Percentiles rank a stretch among this genome's conserved stretches.
phyloP scores from a whole-genome alignment of 2,797 vertebrate species.

The Rhynchotus rufescens region DNA sequence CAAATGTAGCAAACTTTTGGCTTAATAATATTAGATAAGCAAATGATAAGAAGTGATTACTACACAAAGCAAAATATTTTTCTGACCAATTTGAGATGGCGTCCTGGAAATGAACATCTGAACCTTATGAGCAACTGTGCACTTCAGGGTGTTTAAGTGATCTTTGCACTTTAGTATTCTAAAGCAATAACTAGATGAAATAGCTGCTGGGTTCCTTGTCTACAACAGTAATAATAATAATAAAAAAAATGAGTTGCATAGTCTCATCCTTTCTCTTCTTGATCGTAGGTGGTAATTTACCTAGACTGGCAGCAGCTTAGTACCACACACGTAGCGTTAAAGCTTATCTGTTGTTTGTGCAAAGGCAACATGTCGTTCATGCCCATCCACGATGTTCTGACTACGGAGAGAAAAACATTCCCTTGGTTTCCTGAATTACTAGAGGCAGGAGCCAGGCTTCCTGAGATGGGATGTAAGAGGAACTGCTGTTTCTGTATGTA shows the following conservation, averaged over 20 bases:
- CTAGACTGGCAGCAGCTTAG: neutral
- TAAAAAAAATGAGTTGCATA: neutral
- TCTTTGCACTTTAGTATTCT: neutral
- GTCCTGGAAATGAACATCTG: neutral
- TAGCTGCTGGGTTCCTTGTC: constrained; percentile 5
- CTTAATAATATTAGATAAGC: neutral
- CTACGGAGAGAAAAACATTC: neutral
- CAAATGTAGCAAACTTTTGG: neutral
- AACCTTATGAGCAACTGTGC: neutral
- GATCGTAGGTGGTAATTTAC: constrained; percentile 16
- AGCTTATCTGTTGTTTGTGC: neutral
- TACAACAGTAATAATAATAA: neutral
- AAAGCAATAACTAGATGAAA: neutral
- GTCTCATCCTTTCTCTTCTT: constrained; percentile 21
- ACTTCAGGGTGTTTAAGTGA: neutral
- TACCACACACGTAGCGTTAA: neutral
- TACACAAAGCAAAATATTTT: neutral
- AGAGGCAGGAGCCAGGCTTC: neutral
- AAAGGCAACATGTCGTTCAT: neutral
- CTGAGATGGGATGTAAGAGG: neutral
- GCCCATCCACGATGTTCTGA: neutral
- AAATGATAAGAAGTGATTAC: neutral
- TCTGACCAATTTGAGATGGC: neutral
- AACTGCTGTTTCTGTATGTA: neutral
- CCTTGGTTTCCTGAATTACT: neutral